phyloP scores from a whole-genome alignment of 1,140 invertebrate genomes.

The Pseudomyrmex concolor region DNA sequence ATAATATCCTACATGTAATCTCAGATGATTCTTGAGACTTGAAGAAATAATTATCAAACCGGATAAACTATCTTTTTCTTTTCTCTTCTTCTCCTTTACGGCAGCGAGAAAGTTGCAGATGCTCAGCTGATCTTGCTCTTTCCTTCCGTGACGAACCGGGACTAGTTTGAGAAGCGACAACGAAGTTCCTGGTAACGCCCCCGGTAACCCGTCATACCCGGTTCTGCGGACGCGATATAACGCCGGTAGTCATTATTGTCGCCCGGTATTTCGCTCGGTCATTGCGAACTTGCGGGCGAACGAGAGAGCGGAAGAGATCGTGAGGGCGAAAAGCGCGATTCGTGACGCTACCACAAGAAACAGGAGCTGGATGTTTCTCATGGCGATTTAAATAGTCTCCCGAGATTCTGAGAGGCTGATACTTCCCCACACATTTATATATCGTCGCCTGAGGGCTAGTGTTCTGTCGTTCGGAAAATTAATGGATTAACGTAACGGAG shows the following conservation, averaged over 20 bases:
- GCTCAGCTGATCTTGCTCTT: slow-evolving; percentile 33
- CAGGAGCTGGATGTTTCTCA: slow-evolving; percentile 10
- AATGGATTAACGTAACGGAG: too few relatives aligned
- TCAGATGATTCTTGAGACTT: slow-evolving; percentile 2
- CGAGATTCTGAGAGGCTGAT: background rate
- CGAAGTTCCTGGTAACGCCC: slow-evolving; percentile 51
- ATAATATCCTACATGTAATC: background rate
- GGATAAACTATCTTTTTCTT: slow-evolving; percentile 1
- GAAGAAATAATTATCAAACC: slow-evolving; percentile 36
- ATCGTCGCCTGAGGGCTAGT: too few relatives aligned
- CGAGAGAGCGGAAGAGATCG: slow-evolving; percentile 35
- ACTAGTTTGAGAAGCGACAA: slow-evolving; percentile 45
- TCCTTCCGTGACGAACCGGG: slow-evolving; percentile 40
- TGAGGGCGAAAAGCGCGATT: slow-evolving; percentile 38
- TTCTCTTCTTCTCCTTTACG: background rate
- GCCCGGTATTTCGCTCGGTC: slow-evolving; percentile 40
- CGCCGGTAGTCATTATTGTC: slow-evolving; percentile 57
- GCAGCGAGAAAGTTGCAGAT: background rate
- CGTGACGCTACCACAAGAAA: slow-evolving; percentile 25
- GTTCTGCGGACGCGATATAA: slow-evolving; percentile 27
- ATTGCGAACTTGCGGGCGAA: slow-evolving; percentile 19
- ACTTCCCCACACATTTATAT: background rate
- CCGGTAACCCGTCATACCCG: slow-evolving; percentile 27
- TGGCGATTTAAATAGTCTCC: background rate
- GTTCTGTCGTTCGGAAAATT: too few relatives aligned